phyloP scores from a whole-genome alignment of 2,113 vertebrate genomes.

The Chrysochloris asiatica region DNA sequence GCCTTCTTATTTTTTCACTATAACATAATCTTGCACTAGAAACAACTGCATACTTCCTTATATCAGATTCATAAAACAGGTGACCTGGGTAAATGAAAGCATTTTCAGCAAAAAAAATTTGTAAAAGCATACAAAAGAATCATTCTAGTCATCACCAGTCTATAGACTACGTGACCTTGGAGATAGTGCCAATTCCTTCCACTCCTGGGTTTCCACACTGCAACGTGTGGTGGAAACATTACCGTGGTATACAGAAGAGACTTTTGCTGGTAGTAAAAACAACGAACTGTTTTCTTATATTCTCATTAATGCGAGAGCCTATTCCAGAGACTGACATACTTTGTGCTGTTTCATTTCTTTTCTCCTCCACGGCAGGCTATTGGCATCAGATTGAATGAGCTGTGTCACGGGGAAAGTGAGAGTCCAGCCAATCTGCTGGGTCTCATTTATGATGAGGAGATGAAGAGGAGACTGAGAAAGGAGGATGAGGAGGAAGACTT shows the following conservation, averaged over 20 bases:
- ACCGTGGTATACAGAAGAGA: background rate
- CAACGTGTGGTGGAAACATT: background rate
- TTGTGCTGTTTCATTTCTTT: conserved; percentile 4
- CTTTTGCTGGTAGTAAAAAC: background rate
- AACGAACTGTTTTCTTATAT: background rate
- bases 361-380: conserved; percentile 88
- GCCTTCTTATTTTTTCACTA: no score
- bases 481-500: conserved; percentile 99
- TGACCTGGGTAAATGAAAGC: no score
- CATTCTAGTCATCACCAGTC: no score
- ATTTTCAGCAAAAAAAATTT: no score
- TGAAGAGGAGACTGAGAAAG: conserved; percentile 94
- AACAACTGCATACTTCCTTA: no score
- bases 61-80: no score
- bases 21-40: no score
- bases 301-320: background rate
- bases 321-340: background rate
- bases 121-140: no score
- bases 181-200: background rate
- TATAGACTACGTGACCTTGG: no score
- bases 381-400: conserved; percentile 93
- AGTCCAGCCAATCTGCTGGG: conserved; percentile 97
- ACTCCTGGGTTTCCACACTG: background rate
- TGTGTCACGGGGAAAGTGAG: conserved; percentile 97
- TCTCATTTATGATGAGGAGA: conserved; percentile 98